These are phyloP conservation scores for Podarcis raffonei DNA, from an alignment of 2,113 vertebrate species.

Conservation along the genomic window DNA sequence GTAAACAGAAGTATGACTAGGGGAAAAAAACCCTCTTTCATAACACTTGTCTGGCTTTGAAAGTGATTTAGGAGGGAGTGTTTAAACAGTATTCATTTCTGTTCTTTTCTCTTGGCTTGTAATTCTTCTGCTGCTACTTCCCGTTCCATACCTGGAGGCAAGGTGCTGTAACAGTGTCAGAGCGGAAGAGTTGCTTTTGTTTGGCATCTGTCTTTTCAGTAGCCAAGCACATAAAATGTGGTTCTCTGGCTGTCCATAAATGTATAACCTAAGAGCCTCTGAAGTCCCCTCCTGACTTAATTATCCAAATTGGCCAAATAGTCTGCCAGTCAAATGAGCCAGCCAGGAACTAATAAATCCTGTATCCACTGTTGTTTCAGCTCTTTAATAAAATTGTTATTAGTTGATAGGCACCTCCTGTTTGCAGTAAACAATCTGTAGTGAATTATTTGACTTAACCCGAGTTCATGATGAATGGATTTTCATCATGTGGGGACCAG, in stretches of 20 bases:
- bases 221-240: not conserved
- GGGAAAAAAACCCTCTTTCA: not conserved
- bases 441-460: slow-evolving; percentile 18
- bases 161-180: not conserved
- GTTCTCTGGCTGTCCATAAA: not conserved
- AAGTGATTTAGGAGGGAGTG: not conserved
- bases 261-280: not conserved
- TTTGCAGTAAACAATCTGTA: slow-evolving; percentile 8
- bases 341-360: slow-evolving; percentile 20
- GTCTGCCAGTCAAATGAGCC: slow-evolving; percentile 21
- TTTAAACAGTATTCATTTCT: slow-evolving; percentile 13
- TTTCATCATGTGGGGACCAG: not conserved
- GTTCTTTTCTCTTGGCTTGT: not conserved
- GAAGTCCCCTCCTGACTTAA: slow-evolving; percentile 1
- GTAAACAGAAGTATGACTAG: slow-evolving; percentile 13
- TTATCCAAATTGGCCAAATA: slow-evolving; percentile 18
- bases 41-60: slow-evolving; percentile 1
- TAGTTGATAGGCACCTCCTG: slow-evolving; percentile 21
- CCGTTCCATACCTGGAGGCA: slow-evolving; percentile 18
- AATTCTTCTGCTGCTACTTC: slow-evolving; percentile 4
- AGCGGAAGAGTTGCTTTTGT: not conserved
- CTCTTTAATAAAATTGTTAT: slow-evolving; percentile 20
- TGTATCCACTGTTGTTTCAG: slow-evolving; percentile 1
- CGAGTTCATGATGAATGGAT: not conserved
- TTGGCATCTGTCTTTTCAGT: slow-evolving; percentile 8